A percentile compares a stretch with the other conserved stretches of the same genome.
These are phyloP conservation scores for Hoplodrina blanda DNA, from an alignment of 2,888 invertebrate species.

Conservation along the genomic window DNA sequence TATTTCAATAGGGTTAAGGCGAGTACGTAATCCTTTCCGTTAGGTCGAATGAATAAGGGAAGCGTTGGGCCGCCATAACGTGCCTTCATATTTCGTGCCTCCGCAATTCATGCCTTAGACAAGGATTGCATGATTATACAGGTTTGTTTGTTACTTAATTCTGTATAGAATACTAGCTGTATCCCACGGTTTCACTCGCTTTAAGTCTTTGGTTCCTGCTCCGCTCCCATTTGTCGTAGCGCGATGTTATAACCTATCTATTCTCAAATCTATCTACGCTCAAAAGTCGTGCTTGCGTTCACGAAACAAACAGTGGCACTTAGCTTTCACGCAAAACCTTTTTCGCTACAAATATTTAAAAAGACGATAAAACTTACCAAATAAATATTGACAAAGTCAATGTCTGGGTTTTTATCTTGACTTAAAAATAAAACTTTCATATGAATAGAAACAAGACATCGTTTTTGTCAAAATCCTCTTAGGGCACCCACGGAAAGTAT, in stretches of 20 bases:
- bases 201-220: too few species aligned
- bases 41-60: conserved; percentile 53
- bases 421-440: too few species aligned
- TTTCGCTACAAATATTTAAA: background rate
- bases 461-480: background rate
- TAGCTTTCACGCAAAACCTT: background rate
- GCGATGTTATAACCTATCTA: too few species aligned
- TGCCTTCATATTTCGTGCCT: conserved; percentile 60
- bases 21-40: conserved; percentile 57
- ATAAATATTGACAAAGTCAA: background rate
- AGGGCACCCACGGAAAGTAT: conserved; percentile 7
- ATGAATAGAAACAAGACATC: too few species aligned
- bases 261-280: too few species aligned
- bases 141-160: conserved; percentile 29
- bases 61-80: conserved; percentile 59
- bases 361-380: background rate
- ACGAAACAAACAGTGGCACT: too few species aligned
- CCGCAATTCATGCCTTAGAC: conserved; percentile 52
- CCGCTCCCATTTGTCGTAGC: too few species aligned
- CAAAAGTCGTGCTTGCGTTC: too few species aligned
- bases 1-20: conserved; percentile 65
- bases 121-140: conserved; percentile 47
- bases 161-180: background rate
- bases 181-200: background rate
- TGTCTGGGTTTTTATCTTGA: background rate